A percentile compares a stretch with the other conserved stretches of the same genome.
Evolutionary conservation across 2,888 invertebrate genomes (phyloP).

Genomic region (Amphiduros pacificus): DNA sequence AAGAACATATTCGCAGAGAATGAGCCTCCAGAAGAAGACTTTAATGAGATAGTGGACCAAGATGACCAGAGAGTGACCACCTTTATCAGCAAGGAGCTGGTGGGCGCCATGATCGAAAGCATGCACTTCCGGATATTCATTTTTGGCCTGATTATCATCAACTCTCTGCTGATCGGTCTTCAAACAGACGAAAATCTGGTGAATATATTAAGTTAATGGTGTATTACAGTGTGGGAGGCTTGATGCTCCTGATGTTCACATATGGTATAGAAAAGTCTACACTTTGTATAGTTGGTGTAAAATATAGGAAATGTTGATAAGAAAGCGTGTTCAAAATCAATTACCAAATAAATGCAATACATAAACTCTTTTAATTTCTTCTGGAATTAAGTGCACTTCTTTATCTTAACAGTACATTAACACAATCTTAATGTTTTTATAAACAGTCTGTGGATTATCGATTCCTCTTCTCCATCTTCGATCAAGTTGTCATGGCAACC

Average conservation of each 20-base stretch:
- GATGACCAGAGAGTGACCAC: slow-evolving; percentile 23
- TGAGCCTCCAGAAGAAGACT: slow-evolving; percentile 28
- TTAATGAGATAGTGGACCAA: slow-evolving; percentile 32
- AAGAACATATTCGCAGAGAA: slow-evolving; percentile 9
- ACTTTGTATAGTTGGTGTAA: too few species aligned
- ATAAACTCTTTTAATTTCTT: too few species aligned
- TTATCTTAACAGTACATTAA: too few species aligned
- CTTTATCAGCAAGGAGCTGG: slow-evolving; percentile 24
- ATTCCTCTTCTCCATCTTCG: slow-evolving; percentile 35
- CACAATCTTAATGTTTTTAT: too few species aligned
- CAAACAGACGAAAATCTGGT: slow-evolving; percentile 36
- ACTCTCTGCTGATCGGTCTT: slow-evolving; percentile 44
- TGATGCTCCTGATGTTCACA: too few species aligned
- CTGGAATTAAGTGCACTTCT: too few species aligned
- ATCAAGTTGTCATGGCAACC: slow-evolving; percentile 41
- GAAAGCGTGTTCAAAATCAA: too few species aligned
- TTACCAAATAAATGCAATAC: too few species aligned
- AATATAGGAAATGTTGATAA: too few species aligned
- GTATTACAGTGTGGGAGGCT: too few species aligned
- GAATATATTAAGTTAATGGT: slow-evolving; percentile 4
- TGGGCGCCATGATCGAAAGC: slow-evolving; percentile 27
- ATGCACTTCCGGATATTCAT: slow-evolving; percentile 32
- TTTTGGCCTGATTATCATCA: slow-evolving; percentile 39
- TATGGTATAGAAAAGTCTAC: too few species aligned
- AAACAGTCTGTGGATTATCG: slow-evolving; percentile 27